Conservation (phyloP, 2,888 invertebrate species). For the Lithophane semibrunnea region DNA sequence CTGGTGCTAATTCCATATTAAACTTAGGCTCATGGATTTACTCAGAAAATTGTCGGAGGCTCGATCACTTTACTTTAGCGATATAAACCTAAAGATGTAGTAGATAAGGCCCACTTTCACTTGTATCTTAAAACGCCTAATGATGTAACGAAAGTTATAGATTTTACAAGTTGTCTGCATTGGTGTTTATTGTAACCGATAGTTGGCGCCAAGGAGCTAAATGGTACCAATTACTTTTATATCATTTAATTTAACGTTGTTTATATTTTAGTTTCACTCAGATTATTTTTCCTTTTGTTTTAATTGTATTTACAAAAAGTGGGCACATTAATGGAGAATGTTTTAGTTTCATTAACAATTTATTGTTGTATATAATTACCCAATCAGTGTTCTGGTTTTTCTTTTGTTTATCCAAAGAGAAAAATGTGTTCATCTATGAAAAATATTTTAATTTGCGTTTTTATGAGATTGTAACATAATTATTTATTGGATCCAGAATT, state of each 20-base stretch:
- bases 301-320: constrained; percentile 67
- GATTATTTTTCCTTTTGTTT: constrained; percentile 51
- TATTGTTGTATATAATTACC: constrained; percentile 76
- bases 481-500: constrained; percentile 87
- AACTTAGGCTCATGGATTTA: constrained; percentile 37
- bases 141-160: constrained; percentile 30
- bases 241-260: constrained; percentile 53
- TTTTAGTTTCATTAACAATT: constrained; percentile 66
- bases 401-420: constrained; percentile 85
- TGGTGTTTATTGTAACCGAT: constrained; percentile 27
- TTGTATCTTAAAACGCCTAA: constrained; percentile 34
- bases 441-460: constrained; percentile 78
- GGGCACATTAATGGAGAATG: constrained; percentile 73
- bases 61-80: constrained; percentile 58
- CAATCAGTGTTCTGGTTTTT: constrained; percentile 78
- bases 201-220: constrained; percentile 30
- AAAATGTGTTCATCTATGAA: constrained; percentile 87
- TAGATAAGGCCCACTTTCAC: constrained; percentile 46
- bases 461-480: constrained; percentile 84
- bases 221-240: constrained; percentile 54
- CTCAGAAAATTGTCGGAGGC: constrained; percentile 32
- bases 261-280: constrained; percentile 48
- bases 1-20: constrained; percentile 51
- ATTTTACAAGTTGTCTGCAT: constrained; percentile 39
- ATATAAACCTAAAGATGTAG: constrained; percentile 56